Percentiles rank a stretch among this genome's conserved stretches.
Evolutionary conservation across 2,113 vertebrate species (phyloP).

Genomic region (Bubo blakistoni): DNA sequence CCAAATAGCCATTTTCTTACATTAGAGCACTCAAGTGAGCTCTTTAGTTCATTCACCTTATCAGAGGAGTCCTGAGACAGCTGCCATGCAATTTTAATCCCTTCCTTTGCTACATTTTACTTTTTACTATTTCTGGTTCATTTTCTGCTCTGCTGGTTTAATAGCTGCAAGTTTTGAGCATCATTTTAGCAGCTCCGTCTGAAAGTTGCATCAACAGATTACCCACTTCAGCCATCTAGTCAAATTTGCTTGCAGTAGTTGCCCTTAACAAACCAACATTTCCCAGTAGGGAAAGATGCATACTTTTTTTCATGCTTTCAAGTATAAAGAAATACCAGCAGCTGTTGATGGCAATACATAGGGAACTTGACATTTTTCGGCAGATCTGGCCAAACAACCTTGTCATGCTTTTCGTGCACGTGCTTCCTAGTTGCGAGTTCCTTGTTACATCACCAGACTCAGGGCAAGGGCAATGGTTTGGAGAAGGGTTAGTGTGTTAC

Average conservation of each 20-base stretch:
- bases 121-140: slow-evolving; percentile 46
- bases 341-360: neutral
- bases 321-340: neutral
- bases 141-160: slow-evolving; percentile 71
- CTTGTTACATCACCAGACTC: neutral
- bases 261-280: neutral
- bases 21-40: slow-evolving; percentile 13
- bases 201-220: neutral
- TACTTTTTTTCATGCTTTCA: neutral
- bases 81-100: slow-evolving; percentile 43
- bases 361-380: no score
- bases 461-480: neutral
- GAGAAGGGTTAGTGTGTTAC: neutral
- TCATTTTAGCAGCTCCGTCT: slow-evolving; percentile 29
- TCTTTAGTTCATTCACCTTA: slow-evolving; percentile 46
- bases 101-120: slow-evolving; percentile 2
- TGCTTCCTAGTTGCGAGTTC: neutral
- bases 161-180: slow-evolving; percentile 37
- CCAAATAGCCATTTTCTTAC: slow-evolving; percentile 15
- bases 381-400: neutral
- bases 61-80: slow-evolving; percentile 47
- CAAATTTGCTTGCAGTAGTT: neutral
- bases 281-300: neutral
- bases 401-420: accelerated
- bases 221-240: neutral